phyloP scores from a whole-genome alignment of 2,113 vertebrate species.

The Silurus meridionalis region DNA sequence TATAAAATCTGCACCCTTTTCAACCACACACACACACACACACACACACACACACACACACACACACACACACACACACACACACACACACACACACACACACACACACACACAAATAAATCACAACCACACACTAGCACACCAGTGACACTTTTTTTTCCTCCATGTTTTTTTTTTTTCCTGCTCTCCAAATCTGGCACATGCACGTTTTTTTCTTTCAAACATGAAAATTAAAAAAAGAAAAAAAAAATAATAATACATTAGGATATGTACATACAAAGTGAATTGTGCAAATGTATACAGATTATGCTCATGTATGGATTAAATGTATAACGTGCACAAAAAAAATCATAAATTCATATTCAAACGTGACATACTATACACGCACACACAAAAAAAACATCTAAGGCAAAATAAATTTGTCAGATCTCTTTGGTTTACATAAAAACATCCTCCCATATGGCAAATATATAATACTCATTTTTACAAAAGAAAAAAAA shows the following conservation, averaged over 20 bases:
- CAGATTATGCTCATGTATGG: slow-evolving; percentile 74
- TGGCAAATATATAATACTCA: slow-evolving; percentile 32
- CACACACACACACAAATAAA: slow-evolving; percentile 59
- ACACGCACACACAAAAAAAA: neutral
- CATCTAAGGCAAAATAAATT: slow-evolving; percentile 26
- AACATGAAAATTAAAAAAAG: slow-evolving; percentile 66
- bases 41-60: slow-evolving; percentile 51
- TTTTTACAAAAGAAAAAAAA: neutral
- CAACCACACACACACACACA: slow-evolving; percentile 57
- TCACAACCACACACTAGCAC: slow-evolving; percentile 54
- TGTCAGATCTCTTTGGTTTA: slow-evolving; percentile 44
- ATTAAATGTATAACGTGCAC: slow-evolving; percentile 67
- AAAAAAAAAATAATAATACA: slow-evolving; percentile 52
- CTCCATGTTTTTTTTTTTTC: slow-evolving; percentile 63
- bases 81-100: slow-evolving; percentile 48
- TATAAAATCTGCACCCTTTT: slow-evolving; percentile 35
- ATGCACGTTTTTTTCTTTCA: slow-evolving; percentile 65
- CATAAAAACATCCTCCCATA: slow-evolving; percentile 34
- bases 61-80: slow-evolving; percentile 58
- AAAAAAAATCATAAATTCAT: slow-evolving; percentile 41
- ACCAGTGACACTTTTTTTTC: slow-evolving; percentile 56
- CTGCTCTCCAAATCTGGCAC: slow-evolving; percentile 69
- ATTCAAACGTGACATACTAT: slow-evolving; percentile 32
- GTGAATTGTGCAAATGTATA: slow-evolving; percentile 79
- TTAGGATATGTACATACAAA: slow-evolving; percentile 76